These are phyloP conservation scores for Diplosoma virens DNA, from an alignment of 23 tunicate genomes.

Conservation along the genomic window DNA sequence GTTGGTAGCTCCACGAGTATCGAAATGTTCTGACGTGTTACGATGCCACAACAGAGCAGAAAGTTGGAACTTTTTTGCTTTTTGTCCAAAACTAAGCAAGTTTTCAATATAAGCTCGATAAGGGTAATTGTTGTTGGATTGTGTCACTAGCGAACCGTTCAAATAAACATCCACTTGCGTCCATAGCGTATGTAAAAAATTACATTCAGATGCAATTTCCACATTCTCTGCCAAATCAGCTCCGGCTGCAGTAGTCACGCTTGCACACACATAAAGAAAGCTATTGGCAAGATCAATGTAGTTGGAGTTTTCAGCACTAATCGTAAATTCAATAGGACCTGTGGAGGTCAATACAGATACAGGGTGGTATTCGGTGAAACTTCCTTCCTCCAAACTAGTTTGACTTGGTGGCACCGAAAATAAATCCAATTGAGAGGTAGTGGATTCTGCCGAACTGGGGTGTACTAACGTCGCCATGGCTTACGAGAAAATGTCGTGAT, in stretches of 20 bases:
- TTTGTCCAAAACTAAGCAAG: slow-evolving; percentile 20
- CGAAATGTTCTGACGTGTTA: slow-evolving; percentile 12
- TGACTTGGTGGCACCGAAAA: too few relatives aligned
- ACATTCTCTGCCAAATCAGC: not conserved
- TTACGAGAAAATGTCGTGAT: too few relatives aligned
- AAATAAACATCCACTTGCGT: slow-evolving; percentile 2
- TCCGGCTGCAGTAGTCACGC: not conserved
- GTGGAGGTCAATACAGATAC: too few relatives aligned
- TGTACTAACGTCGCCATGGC: too few relatives aligned
- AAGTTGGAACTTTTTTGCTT: slow-evolving; percentile 8
- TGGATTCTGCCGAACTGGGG: too few relatives aligned
- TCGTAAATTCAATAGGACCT: too few relatives aligned
- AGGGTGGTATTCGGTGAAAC: too few relatives aligned
- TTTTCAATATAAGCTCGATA: slow-evolving; percentile 32
- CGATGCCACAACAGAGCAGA: not conserved
- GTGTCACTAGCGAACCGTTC: slow-evolving; percentile 3
- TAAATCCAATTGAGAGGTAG: too few relatives aligned
- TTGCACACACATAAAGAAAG: too few relatives aligned
- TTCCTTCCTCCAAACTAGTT: too few relatives aligned
- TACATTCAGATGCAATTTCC: not conserved
- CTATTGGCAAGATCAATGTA: too few relatives aligned
- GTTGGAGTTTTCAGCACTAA: too few relatives aligned
- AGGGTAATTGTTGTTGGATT: slow-evolving; percentile 7
- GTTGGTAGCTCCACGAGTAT: not conserved
- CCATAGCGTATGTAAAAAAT: slow-evolving; percentile 18